phyloP scores from a whole-genome alignment of 2,888 invertebrate species.

The Oxyscelio sp. region DNA sequence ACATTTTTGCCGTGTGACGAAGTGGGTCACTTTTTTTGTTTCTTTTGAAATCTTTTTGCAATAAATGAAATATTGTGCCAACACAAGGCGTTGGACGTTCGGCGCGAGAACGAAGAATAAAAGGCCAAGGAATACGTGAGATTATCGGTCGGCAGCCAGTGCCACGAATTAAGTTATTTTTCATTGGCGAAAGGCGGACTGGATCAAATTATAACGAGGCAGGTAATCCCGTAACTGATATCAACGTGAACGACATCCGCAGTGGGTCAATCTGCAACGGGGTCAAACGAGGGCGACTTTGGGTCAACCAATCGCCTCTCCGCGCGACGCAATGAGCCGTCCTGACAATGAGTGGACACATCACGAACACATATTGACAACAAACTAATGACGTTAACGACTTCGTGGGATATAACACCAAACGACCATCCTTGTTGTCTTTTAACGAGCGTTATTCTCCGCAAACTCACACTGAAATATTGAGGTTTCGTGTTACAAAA shows the following conservation, averaged over 20 bases:
- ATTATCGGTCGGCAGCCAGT: conserved; percentile 29
- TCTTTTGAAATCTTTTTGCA: conserved; percentile 65
- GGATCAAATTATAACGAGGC: conserved; percentile 67
- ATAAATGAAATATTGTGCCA: conserved; percentile 41
- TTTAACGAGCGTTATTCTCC: too few species aligned
- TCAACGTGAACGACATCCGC: conserved; percentile 62
- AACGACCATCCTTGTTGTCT: too few species aligned
- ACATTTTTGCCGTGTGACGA: conserved; percentile 55
- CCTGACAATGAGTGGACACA: conserved; percentile 49
- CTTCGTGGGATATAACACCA: too few species aligned
- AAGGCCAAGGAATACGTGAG: conserved; percentile 34
- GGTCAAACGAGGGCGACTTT: conserved; percentile 72
- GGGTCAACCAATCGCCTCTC: conserved; percentile 68
- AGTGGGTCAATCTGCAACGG: conserved; percentile 74
- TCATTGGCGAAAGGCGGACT: conserved; percentile 62
- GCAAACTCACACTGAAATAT: too few species aligned
- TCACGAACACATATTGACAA: conserved; percentile 33
- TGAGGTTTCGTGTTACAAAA: too few species aligned
- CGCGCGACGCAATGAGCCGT: conserved; percentile 44
- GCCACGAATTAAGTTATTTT: conserved; percentile 55
- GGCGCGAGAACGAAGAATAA: conserved; percentile 19
- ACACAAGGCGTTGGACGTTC: conserved; percentile 17
- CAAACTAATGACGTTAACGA: conserved; percentile 29
- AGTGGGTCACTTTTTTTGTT: conserved; percentile 68
- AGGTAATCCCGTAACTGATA: conserved; percentile 69